Evolutionary conservation across 2,888 invertebrate genomes (phyloP), one percentile per base, ranked within the genome.

Genomic region (Conistra vaccinii): DNA sequence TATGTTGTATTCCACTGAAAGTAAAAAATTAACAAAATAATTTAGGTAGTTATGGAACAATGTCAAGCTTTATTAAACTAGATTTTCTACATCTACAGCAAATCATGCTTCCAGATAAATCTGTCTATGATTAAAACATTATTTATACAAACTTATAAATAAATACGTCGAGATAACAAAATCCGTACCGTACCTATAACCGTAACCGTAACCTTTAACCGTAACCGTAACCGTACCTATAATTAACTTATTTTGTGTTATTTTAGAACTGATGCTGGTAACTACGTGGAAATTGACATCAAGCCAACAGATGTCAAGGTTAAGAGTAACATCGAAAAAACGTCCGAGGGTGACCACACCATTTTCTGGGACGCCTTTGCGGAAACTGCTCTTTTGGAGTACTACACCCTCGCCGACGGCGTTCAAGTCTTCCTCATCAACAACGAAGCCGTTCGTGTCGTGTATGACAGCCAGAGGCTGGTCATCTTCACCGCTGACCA

Each of bases 391-490:
- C 89, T 96, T 12, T 88, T 96, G 87, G 89, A 96, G 90, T 93
- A 96, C 86, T 95, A 94, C 89, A 91, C 90, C 17, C 87, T 96
- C 20, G 93, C 96, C 5, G 60, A 61, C 1, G 75, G 73, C 9
- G 32, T 73, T 26, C 55, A 66, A 20, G 71, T 80, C 3, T 85
- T 82, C 69, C 39, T 66, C 23, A 66, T 85, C 10, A 69, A 73
- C 10, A 12, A 97, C 58, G 95, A 94, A 53, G 89, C 91, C 29
- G 92, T 97, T 73, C 94, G 96, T 39, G 84, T 97, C 0, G 90
- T 96, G 77, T 97, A 96, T 89, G 97, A 98, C 85, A 97, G 97
- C n/a, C 87, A 95, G 74, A 96, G 97, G 51, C 88, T 97, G 17
- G 95, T 96, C 2, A 87, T 96, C 17, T 84, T 94, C 1, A 88